Evolutionary conservation across 2,888 invertebrate genomes (phyloP), one percentile per base, ranked within the genome.

Genomic region (Ecdyonurus torrentis): DNA sequence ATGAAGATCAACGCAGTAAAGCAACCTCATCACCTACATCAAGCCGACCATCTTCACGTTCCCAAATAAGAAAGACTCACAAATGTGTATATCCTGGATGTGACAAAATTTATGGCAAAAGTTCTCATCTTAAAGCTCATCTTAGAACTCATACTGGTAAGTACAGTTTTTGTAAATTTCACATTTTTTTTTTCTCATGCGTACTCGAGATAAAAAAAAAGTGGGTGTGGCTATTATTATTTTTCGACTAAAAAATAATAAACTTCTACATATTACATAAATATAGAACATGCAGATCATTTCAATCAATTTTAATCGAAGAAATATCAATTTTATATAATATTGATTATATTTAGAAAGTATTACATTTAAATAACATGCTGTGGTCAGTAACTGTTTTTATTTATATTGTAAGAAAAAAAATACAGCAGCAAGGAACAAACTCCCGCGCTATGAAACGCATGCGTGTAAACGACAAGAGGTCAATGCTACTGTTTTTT

Each of bases 91-190:
- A 81, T 69, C 76, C 77, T 61, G 81, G 79, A 37, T 83, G 83
- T 72, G 78, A 78, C 70, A 83, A 83, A 71, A 78, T 81, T 58
- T 83, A 83, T 71, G 83, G 83, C 55, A 83, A 83, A 72, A 83
- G 82, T 71, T 83, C 83, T 20, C 83, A 83, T 72, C 74, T 83
- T 58, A 83, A 83, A 70, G 83, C 83, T 18, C 83, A 83, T 71
- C 76, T 82, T 24, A 73, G 83, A 69, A 83, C 83, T 24, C 83
- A 83, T 71, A 83, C 83, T 77, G 83, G 83, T 82, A 70, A 71
- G 74, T 58, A 25, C 15, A 10, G n/a, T n/a, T n/a, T n/a, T n/a
- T n/a, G n/a, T n/a, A n/a, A 37, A 5, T 37, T 37, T 37, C 5
- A 5, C 15, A 37, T 37, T 37, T 10, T 37, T 37, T 37, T 37